Evolutionary conservation across 1,140 invertebrate genomes (phyloP).

Genomic region (Bombus consobrinus): DNA sequence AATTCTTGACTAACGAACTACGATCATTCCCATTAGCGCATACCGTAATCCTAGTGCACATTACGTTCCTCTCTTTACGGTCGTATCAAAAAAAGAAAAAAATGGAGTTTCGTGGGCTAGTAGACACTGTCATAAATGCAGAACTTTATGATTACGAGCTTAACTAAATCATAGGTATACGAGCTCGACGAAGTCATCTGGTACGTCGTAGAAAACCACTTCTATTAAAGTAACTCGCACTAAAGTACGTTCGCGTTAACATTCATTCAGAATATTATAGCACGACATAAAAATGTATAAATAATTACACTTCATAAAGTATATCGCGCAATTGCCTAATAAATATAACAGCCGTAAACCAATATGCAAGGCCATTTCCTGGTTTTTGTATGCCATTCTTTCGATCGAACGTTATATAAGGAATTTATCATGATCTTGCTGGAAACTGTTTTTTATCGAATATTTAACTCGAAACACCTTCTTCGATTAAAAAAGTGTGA

Average conservation of each 20-base stretch:
- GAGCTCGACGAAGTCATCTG: slow-evolving; percentile 37
- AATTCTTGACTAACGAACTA: slow-evolving; percentile 2
- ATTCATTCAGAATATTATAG: slow-evolving; percentile 15
- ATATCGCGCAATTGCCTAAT: not conserved
- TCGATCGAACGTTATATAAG: not conserved
- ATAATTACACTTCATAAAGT: slow-evolving; percentile 19
- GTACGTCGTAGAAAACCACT: slow-evolving; percentile 38
- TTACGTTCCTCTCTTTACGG: slow-evolving; percentile 19
- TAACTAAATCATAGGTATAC: slow-evolving; percentile 48
- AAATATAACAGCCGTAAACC: not conserved
- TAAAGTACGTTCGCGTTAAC: slow-evolving; percentile 38
- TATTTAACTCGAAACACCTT: not conserved
- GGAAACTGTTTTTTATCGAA: not conserved
- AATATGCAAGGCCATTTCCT: not conserved
- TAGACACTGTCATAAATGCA: slow-evolving; percentile 45
- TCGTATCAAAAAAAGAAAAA: not conserved
- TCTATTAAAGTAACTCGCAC: slow-evolving; percentile 48
- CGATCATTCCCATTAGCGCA: slow-evolving; percentile 23
- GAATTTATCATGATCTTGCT: not conserved
- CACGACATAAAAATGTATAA: not conserved
- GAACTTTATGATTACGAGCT: slow-evolving; percentile 54
- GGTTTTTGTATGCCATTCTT: not conserved
- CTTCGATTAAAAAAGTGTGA: not conserved
- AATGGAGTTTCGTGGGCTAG: not conserved
- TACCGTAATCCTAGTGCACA: slow-evolving; percentile 19